Percentiles rank a stretch among this genome's conserved stretches.
Conservation (phyloP, 2,797 vertebrate species). For the Schizothorax lantsangensis region DNA sequence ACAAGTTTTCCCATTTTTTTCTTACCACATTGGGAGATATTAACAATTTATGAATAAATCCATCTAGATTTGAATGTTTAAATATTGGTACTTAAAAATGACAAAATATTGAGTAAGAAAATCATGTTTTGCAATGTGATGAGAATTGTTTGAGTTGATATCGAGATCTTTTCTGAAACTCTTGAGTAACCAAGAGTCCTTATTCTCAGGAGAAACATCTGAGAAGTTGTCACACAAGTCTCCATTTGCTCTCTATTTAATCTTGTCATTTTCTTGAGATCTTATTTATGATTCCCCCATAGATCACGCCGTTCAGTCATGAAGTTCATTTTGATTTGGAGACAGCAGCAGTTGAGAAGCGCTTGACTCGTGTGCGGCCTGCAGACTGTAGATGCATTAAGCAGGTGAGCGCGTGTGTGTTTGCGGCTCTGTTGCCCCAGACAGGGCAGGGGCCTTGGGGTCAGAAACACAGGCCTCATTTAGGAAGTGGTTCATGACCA, state of each 20-base stretch:
- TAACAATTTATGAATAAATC: not conserved
- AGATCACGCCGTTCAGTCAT: not conserved
- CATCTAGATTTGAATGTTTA: not conserved
- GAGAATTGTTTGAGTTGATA: not conserved
- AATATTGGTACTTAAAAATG: not conserved
- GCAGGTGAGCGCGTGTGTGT: slow-evolving; percentile 10
- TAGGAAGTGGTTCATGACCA: slow-evolving; percentile 76
- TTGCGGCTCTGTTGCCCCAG: slow-evolving; percentile 67
- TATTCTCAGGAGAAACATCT: not conserved
- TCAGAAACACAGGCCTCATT: slow-evolving; percentile 69
- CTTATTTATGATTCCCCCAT: not conserved
- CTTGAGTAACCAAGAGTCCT: not conserved
- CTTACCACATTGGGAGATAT: not conserved
- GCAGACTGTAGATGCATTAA: slow-evolving; percentile 41
- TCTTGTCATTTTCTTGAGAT: not conserved
- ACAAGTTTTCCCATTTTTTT: not conserved
- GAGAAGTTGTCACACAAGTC: not conserved
- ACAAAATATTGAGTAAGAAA: not conserved
- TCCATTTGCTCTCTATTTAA: not conserved
- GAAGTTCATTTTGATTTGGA: not conserved
- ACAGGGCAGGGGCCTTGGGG: slow-evolving; percentile 58
- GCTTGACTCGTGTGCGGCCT: not conserved
- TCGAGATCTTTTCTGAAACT: not conserved
- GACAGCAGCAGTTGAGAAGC: not conserved
- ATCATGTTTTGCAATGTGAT: not conserved